Conservation (phyloP, 2,113 vertebrate species). For the Theristicus caerulescens region DNA sequence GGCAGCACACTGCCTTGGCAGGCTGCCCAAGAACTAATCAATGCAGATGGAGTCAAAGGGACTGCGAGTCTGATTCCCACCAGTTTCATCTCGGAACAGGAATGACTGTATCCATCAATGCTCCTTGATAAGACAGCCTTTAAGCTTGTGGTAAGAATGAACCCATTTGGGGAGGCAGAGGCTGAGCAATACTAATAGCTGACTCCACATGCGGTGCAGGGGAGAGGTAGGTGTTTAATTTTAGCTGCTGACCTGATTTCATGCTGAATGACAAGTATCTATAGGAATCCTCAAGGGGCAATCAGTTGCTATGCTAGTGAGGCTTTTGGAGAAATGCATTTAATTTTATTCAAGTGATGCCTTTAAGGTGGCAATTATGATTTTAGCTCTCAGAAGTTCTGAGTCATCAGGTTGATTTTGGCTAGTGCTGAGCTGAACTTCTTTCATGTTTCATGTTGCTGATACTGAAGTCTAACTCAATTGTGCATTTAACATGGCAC, state of each 20-base stretch:
- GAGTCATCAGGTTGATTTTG: constrained; percentile 51
- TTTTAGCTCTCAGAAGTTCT: constrained; percentile 43
- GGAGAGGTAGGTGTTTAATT: constrained; percentile 69
- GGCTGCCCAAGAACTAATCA: constrained; percentile 76
- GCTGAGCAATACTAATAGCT: constrained; percentile 51
- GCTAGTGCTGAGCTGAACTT: background rate
- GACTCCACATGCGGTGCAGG: constrained; percentile 47
- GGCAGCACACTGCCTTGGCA: constrained; percentile 68
- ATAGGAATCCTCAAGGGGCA: constrained; percentile 61
- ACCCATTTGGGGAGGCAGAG: constrained; percentile 22
- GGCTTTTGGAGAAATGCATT: constrained; percentile 59
- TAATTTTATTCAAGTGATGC: constrained; percentile 60
- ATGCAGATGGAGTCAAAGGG: constrained; percentile 76
- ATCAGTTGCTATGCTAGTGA: constrained; percentile 62
- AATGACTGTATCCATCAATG: constrained; percentile 54
- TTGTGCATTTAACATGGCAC: background rate
- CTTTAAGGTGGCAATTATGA: constrained; percentile 64
- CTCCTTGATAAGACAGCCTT: constrained; percentile 60
- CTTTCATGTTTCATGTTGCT: background rate
- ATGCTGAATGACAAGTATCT: constrained; percentile 69
- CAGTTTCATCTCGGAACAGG: constrained; percentile 35
- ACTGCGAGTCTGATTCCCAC: constrained; percentile 66
- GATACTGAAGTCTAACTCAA: background rate
- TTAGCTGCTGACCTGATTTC: constrained; percentile 80
- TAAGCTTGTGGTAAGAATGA: constrained; percentile 49